Base-by-base conservation (phyloP, 2,113 vertebrate species). In the Istiophorus platypterus region DNA sequence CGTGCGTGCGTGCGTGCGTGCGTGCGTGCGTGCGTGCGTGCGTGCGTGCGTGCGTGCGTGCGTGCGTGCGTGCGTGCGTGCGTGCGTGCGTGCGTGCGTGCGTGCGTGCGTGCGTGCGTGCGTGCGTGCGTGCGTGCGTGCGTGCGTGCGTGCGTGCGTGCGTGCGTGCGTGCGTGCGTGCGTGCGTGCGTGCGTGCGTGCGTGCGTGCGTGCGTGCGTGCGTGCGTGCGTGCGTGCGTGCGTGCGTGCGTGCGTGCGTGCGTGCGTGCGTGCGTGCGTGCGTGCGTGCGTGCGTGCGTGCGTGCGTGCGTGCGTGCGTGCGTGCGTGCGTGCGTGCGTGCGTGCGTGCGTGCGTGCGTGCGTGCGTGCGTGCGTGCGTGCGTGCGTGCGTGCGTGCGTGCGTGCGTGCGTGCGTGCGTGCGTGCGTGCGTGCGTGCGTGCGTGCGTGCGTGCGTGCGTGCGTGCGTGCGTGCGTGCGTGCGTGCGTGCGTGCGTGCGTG, bases 41-140 rank as follows among this genome's bases (percentile, higher is more conserved):
- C 81, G 8, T 77, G 62, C 65, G 45, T 61, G 81, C 62, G 69
- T 47, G 31, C 26, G 39, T 42, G 27, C 41, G 57, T 4, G 1
- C 13, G 58, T 45, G 3, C 26, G 34, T 20, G 27, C 66, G 26
- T 47, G 15, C 81, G 8, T 77, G 62, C 65, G 45, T 61, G 81
- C 62, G 69, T 47, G 31, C 26, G 39, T 42, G 27, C 41, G 57
- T 4, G 1, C 13, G 58, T 45, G 3, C 26, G 34, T 20, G 27
- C 66, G 26, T 47, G 15, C 81, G 8, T 77, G 62, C 65, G 45
- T 61, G 81, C 62, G 69, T 47, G 31, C 26, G 39, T 42, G 27
- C 41, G 57, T 4, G 1, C 13, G 58, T 45, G 3, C 26, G 34
- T 20, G 27, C 66, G 26, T 47, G 15, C 81, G 8, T 77, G 62